These are phyloP conservation scores for Apistogramma diplotaenia DNA, from an alignment of 2,113 vertebrate species.

Conservation along the genomic window DNA sequence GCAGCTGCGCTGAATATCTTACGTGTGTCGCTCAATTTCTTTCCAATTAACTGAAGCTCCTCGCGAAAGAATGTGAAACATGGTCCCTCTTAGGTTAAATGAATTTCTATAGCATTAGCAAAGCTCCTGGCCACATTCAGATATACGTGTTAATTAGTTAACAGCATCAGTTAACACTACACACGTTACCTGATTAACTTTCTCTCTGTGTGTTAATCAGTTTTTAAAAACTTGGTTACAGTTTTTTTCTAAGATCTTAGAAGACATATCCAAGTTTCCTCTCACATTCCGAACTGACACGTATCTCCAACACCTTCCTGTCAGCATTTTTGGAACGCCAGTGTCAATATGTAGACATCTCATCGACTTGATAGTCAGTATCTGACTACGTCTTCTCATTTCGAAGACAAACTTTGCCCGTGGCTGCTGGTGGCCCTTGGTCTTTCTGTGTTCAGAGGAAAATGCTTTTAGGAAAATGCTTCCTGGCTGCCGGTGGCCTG, in stretches of 20 bases:
- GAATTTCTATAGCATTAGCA: neutral
- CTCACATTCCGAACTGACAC: neutral
- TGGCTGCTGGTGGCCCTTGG: slow-evolving; percentile 45
- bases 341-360: neutral
- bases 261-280: neutral
- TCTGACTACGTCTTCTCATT: slow-evolving; percentile 35
- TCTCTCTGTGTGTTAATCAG: neutral
- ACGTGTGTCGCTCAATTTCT: neutral
- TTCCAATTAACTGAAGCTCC: neutral
- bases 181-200: too few species aligned
- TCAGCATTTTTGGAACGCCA: neutral
- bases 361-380: neutral
- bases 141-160: slow-evolving; percentile 5
- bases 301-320: neutral
- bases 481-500: slow-evolving; percentile 40
- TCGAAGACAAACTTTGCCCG: slow-evolving; percentile 50
- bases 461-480: slow-evolving; percentile 69
- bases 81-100: slow-evolving; percentile 12
- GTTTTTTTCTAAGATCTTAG: neutral
- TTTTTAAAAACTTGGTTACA: neutral
- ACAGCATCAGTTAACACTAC: too few species aligned
- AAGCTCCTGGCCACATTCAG: neutral
- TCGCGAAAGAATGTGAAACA: neutral
- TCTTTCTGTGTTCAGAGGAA: slow-evolving; percentile 54
- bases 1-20: slow-evolving; percentile 18